Evolutionary conservation across 2,797 vertebrate species (phyloP).

Genomic region (Antennarius maculatus): DNA sequence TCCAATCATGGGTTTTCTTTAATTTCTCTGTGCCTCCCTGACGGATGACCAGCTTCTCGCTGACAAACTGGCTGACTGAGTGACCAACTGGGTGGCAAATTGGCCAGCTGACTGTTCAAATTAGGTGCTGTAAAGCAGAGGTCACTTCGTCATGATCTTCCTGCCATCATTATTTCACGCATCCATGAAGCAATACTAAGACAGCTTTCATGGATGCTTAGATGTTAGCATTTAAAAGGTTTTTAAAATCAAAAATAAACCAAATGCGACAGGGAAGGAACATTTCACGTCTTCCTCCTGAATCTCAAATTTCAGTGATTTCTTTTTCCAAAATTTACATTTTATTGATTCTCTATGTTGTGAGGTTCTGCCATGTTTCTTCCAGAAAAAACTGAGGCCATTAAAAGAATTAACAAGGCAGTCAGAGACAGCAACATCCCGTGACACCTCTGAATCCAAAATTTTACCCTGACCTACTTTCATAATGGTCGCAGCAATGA

Average conservation of each 20-base stretch:
- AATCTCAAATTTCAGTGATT: background rate
- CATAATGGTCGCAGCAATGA: no score
- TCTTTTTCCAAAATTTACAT: background rate
- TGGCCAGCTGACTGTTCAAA: conserved; percentile 14
- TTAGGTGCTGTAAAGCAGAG: conserved; percentile 1
- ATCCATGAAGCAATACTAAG: background rate
- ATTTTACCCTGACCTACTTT: no score
- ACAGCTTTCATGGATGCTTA: conserved; percentile 3
- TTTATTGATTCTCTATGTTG: background rate
- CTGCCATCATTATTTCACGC: conserved; percentile 13
- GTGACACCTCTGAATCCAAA: no score
- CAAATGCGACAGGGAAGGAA: background rate
- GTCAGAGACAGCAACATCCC: no score
- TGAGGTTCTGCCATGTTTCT: background rate
- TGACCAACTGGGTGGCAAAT: conserved; percentile 22
- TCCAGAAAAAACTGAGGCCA: background rate
- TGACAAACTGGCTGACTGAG: conserved; percentile 16
- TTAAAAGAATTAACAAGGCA: background rate
- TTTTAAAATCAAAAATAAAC: background rate
- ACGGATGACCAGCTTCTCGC: conserved; percentile 36
- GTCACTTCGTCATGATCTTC: conserved; percentile 1
- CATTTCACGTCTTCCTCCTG: background rate
- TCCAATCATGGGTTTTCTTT: background rate
- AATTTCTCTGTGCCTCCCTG: conserved; percentile 11
- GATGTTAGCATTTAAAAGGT: conserved; percentile 1